These are phyloP conservation scores for Antechinus stuartii DNA, from an alignment of 2,113 vertebrate species.

Conservation along the genomic window DNA sequence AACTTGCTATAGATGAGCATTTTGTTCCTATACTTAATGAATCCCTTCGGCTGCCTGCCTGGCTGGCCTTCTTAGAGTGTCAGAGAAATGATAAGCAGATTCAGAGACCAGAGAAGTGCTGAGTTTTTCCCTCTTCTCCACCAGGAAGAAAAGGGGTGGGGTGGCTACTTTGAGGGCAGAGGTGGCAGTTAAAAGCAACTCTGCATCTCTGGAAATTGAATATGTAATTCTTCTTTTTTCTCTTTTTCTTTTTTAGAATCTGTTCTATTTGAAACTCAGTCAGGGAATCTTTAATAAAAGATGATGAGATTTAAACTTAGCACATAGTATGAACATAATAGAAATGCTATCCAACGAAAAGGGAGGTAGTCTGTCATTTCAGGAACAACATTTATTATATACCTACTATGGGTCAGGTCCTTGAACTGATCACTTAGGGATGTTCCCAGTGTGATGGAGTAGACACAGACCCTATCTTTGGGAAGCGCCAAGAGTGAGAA, in stretches of 20 bases:
- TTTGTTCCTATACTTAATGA: not conserved
- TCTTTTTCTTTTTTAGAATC: not conserved
- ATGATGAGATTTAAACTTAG: not conserved
- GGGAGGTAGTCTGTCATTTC: not conserved
- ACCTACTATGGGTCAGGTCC: not conserved
- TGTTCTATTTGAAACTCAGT: not conserved
- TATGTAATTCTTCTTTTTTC: not conserved
- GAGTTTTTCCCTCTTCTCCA: not conserved
- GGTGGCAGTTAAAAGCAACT: rapidly evolving
- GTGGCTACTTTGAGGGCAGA: too few species aligned
- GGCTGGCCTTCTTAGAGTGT: not conserved
- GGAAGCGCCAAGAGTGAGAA: not conserved
- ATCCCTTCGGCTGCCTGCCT: not conserved
- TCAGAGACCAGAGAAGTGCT: not conserved
- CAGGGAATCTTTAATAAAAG: not conserved
- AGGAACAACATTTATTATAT: not conserved
- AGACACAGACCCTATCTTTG: not conserved
- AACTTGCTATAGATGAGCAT: not conserved
- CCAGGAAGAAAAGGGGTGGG: rapidly evolving
- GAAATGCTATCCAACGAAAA: not conserved
- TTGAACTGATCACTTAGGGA: not conserved
- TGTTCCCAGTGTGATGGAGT: not conserved
- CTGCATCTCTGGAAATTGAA: rapidly evolving
- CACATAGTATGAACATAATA: not conserved
- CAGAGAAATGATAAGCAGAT: conserved; percentile 13